phyloP scores from a whole-genome alignment of 2,113 vertebrate genomes.

The Solenodon paradoxus region DNA sequence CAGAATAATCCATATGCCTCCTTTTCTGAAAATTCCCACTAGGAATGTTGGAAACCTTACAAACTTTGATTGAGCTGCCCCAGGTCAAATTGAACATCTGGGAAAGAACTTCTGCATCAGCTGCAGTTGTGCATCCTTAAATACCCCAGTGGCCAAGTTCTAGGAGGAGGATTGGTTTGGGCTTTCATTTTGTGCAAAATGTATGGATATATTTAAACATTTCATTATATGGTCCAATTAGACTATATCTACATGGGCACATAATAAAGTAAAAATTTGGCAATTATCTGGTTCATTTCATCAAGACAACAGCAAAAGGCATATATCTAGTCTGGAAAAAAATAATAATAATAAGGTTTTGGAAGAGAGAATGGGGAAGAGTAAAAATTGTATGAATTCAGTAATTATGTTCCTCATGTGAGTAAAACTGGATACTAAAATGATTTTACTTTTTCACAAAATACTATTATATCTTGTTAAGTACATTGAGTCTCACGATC shows the following conservation, averaged over 20 bases:
- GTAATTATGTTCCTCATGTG: not conserved
- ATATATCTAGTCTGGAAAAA: not conserved
- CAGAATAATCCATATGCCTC: slow-evolving; percentile 83
- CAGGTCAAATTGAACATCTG: slow-evolving; percentile 86
- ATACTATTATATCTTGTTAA: not conserved
- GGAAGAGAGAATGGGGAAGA: not conserved
- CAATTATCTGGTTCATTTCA: slow-evolving; percentile 64
- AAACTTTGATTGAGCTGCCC: slow-evolving; percentile 85
- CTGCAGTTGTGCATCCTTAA: slow-evolving; percentile 80
- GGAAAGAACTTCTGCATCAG: slow-evolving; percentile 81
- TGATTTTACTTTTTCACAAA: not conserved
- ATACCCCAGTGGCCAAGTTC: slow-evolving; percentile 76
- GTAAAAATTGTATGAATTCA: not conserved
- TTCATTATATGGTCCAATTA: slow-evolving; percentile 61
- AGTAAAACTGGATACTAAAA: not conserved
- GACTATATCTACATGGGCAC: slow-evolving; percentile 28
- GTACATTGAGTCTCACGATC: not conserved
- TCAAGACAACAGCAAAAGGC: slow-evolving; percentile 41
- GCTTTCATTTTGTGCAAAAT: slow-evolving; percentile 75
- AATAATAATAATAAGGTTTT: not conserved
- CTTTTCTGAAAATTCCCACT: slow-evolving; percentile 82
- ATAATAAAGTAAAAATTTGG: slow-evolving; percentile 40
- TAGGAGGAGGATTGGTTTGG: slow-evolving; percentile 68
- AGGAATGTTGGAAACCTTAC: slow-evolving; percentile 82
- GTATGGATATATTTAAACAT: slow-evolving; percentile 75